Evolutionary conservation across 2,888 invertebrate genomes (phyloP).

Genomic region (Idaea biselata): DNA sequence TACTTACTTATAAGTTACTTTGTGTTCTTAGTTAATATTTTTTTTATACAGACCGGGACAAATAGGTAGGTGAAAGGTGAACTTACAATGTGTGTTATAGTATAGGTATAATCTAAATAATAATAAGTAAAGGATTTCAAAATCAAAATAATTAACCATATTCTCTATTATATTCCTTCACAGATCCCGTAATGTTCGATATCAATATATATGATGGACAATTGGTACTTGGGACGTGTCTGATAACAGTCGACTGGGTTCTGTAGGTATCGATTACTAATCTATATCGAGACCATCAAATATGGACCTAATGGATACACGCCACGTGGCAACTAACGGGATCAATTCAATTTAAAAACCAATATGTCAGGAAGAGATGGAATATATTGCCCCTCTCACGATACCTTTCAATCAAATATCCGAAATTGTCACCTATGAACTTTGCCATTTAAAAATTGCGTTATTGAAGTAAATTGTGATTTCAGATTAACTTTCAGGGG

Average conservation of each 20-base stretch:
- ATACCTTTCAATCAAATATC: background rate
- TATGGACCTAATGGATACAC: background rate
- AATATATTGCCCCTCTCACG: background rate
- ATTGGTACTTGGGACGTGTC: background rate
- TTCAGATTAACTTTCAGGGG: background rate
- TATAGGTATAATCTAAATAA: too few species aligned
- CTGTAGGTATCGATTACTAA: background rate
- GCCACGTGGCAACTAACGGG: background rate
- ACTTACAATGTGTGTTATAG: too few species aligned
- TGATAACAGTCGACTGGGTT: background rate
- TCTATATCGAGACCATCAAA: background rate
- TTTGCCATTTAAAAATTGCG: background rate
- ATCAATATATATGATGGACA: too few species aligned
- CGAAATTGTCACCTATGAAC: background rate
- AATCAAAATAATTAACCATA: too few species aligned
- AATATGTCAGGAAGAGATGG: background rate
- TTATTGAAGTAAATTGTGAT: background rate
- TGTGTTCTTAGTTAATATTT: too few species aligned
- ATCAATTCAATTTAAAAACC: background rate
- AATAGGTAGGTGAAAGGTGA: too few species aligned
- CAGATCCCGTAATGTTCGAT: too few species aligned
- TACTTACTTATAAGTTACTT: too few species aligned
- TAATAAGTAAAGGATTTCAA: too few species aligned
- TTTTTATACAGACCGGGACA: too few species aligned
- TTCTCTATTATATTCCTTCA: too few species aligned